These are phyloP conservation scores for Zaprionus gabonicus DNA, from an alignment of 1,140 invertebrate genomes.

Conservation along the genomic window DNA sequence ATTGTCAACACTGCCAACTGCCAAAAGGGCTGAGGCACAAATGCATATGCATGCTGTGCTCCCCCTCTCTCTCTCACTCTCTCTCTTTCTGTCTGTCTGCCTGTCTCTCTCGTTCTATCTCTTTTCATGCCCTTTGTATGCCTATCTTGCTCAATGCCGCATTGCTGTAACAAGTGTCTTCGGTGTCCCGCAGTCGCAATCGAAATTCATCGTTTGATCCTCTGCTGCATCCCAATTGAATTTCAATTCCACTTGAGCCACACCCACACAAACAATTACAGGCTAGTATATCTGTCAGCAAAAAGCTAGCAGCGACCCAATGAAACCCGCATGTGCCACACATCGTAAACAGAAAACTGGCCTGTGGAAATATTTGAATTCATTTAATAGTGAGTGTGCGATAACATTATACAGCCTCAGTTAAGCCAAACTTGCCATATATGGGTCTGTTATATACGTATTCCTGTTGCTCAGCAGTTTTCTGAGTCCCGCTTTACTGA, in stretches of 20 bases:
- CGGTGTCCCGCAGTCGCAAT: constrained; percentile 24
- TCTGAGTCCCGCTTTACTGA: too few species aligned
- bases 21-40: constrained; percentile 36
- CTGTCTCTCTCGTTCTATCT: not conserved
- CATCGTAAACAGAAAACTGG: not conserved
- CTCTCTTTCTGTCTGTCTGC: not conserved
- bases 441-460: too few species aligned
- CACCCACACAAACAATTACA: constrained; percentile 11
- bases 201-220: constrained; percentile 39
- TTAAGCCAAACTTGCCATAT: too few species aligned
- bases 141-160: not conserved
- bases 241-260: constrained; percentile 31
- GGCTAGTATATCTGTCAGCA: not conserved
- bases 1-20: constrained; percentile 39
- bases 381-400: too few species aligned
- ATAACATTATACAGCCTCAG: too few species aligned
- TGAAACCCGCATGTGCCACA: not conserved
- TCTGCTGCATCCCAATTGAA: constrained; percentile 30
- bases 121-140: constrained; percentile 3
- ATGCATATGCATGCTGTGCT: constrained; percentile 48
- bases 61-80: not conserved
- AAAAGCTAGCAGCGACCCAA: not conserved
- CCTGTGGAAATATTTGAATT: not conserved
- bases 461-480: too few species aligned
- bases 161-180: constrained; percentile 28